Base-by-base conservation (phyloP, 1,140 invertebrate genomes). In the Coenobita brevimanus region DNA sequence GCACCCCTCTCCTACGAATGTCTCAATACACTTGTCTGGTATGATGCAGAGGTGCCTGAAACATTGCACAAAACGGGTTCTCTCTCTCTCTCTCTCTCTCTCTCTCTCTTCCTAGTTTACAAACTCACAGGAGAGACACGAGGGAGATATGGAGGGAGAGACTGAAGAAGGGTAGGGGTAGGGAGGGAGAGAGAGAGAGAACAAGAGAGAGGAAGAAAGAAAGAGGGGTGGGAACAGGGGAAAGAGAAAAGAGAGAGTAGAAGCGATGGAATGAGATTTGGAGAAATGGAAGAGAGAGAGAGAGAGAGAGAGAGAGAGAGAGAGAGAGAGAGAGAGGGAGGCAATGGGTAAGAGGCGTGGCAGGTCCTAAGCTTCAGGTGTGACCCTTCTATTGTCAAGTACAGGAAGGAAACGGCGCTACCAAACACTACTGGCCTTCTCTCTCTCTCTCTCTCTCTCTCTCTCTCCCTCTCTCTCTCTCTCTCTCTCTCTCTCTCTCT, bases 371-470 rank as follows among this genome's bases (percentile, higher is more conserved):
- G 50, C 8, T 33, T 76, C 71, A 76, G 71, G 82, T 84, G 82
- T 85, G 69, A 85, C 50, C 71, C 71, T 30, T 38, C 82, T 71
- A 60, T 85, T 85, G 82, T 85, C 71, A 76, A 57, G 33, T 71
- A 82, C 71, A 75, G 50, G 82, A 85, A 76, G 82, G 73, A 64
- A 62, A 15, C 33, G 57, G 41, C 41, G 64, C 24, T 33, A 82
- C 80, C 60, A 60, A 62, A 81, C 79, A 57, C 50, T 80, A 57
- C 60, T 60, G 27, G 36, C 54, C 43, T 57, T 60, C 57, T 64
- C 38, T 64, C 54, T 60, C 46, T 80, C 54, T 27, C 54, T 41
- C 79, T 81, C 79, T 60, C 54, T 41, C 13, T 33, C 3, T 38
- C 79, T 60, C 6, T 60, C 60, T 81, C 38, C 62, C 60, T 80